Conservation (phyloP, 1,140 invertebrate species). For the Brachionus koreanus region DNA sequence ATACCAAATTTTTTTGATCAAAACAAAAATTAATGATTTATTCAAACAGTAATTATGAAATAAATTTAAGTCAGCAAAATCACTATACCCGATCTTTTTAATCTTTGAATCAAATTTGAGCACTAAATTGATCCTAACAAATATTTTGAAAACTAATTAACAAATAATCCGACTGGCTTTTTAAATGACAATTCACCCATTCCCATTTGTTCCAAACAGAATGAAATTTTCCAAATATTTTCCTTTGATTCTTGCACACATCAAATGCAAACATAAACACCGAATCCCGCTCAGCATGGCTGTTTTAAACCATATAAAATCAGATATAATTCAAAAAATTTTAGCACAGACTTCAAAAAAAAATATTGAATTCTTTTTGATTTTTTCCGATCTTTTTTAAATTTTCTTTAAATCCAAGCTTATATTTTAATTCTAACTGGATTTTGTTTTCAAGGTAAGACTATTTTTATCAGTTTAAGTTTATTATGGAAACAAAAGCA, state of each 20-base stretch:
- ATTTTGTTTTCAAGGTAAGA: constrained; percentile 20
- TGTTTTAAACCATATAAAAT: neutral
- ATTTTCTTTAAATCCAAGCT: too few species aligned
- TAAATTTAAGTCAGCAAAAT: neutral
- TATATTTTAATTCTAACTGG: neutral
- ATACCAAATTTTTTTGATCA: neutral
- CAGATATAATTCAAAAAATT: neutral
- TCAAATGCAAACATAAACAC: neutral
- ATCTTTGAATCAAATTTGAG: constrained; percentile 3
- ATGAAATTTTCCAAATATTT: neutral
- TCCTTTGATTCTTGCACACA: neutral
- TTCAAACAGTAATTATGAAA: neutral
- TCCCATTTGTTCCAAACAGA: neutral
- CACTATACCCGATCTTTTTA: neutral
- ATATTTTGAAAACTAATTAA: constrained; percentile 37
- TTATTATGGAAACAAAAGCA: constrained; percentile 23
- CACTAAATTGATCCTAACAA: neutral
- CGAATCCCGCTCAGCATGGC: neutral
- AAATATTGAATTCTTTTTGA: neutral
- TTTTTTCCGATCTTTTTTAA: neutral
- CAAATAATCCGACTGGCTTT: neutral
- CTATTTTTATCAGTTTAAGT: neutral
- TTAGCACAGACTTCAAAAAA: neutral
- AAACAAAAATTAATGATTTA: constrained; percentile 1
- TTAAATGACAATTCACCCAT: neutral